A percentile compares a stretch with the other conserved stretches of the same genome.
phyloP scores from a whole-genome alignment of 37 sponge, comb jelly and placozoan genomes.

The Bolinopsis microptera region DNA sequence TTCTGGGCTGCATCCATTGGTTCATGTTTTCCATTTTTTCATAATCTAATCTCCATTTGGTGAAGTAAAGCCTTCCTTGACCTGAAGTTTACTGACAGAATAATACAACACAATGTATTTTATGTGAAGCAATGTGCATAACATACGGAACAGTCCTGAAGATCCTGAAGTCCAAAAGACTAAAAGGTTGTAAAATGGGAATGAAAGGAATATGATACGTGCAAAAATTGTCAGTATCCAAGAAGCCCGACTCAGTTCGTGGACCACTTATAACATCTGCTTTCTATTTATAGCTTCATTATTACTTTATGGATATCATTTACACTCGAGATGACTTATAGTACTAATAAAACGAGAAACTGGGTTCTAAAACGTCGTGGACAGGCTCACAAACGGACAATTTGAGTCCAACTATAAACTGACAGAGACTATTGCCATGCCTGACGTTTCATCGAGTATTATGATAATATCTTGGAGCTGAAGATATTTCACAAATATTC shows the following conservation, averaged over 20 bases:
- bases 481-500: no score
- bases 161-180: no score
- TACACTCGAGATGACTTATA: no score
- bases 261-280: no score
- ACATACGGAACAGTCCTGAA: no score
- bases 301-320: no score
- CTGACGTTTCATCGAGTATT: slow-evolving; percentile 22
- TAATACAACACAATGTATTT: neutral
- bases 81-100: slow-evolving; percentile 6
- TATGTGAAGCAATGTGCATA: slow-evolving; percentile 44
- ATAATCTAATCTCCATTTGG: neutral
- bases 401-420: neutral
- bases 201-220: no score
- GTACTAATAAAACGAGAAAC: slow-evolving; percentile 16
- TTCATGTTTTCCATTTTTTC: neutral
- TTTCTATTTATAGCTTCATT: no score
- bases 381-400: neutral
- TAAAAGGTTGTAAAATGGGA: no score
- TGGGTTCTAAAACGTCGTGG: neutral
- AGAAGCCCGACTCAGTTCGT: no score
- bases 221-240: no score
- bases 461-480: slow-evolving; percentile 16
- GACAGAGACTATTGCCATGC: neutral
- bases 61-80: neutral
- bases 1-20: neutral